Conservation (phyloP, 2,797 vertebrate species). For the Silurus lanzhouensis region DNA sequence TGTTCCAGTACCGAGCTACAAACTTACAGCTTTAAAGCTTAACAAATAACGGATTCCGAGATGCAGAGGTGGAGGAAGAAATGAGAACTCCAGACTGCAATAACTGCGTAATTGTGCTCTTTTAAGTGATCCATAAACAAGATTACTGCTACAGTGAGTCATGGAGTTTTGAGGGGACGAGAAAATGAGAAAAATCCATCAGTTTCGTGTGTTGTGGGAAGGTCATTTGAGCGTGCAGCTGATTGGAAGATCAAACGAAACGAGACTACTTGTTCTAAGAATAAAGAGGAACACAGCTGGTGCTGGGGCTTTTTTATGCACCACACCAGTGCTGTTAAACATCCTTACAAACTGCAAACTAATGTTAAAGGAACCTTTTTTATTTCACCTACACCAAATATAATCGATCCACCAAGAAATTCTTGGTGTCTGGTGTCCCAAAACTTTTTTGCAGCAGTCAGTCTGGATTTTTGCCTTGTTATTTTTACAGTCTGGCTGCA, state of each 20-base stretch:
- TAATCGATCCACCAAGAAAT: neutral
- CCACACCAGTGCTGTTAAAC: neutral
- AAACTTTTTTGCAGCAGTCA: neutral
- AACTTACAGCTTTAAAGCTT: constrained; percentile 1
- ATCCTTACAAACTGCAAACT: neutral
- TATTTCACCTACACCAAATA: neutral
- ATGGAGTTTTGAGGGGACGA: constrained; percentile 16
- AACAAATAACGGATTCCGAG: neutral
- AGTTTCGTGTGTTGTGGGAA: constrained; percentile 36
- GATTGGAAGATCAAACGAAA: constrained; percentile 45
- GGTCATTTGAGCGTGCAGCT: constrained; percentile 36
- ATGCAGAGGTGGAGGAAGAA: constrained; percentile 22
- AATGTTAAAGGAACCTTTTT: neutral
- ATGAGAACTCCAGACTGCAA: constrained; percentile 12
- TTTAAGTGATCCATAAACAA: constrained; percentile 38
- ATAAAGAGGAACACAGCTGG: constrained; percentile 34
- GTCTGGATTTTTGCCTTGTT: neutral
- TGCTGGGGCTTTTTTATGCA: constrained; percentile 24
- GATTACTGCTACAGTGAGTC: constrained; percentile 24
- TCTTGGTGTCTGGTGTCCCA: neutral
- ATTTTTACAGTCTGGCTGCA: neutral
- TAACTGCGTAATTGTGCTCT: constrained; percentile 10
- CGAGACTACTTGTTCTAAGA: constrained; percentile 34
- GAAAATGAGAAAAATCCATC: constrained; percentile 27
- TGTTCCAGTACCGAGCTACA: neutral